phyloP scores from a whole-genome alignment of 2,113 vertebrate species.

The Oncorhynchus gorbuscha region DNA sequence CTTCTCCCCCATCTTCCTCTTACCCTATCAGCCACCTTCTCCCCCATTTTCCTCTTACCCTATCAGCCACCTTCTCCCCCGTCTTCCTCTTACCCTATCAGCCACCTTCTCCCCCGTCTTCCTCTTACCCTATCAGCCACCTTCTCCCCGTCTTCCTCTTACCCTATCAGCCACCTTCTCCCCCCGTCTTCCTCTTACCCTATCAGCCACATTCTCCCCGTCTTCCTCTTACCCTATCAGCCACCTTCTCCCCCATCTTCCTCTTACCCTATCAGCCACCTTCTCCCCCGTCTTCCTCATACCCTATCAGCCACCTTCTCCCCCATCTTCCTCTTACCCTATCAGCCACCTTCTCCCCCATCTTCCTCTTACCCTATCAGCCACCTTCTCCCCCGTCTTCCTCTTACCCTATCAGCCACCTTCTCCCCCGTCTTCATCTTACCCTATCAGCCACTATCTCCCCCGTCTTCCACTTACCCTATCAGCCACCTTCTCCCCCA shows the following conservation, averaged over 20 bases:
- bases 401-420: too few relatives aligned
- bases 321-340: slow-evolving; percentile 57
- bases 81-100: slow-evolving; percentile 66
- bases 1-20: too few relatives aligned
- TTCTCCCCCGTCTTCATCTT: too few relatives aligned
- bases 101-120: slow-evolving; percentile 69
- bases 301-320: too few relatives aligned
- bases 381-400: slow-evolving; percentile 61
- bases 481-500: slow-evolving; percentile 62
- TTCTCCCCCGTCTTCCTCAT: too few relatives aligned
- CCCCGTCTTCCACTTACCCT: slow-evolving; percentile 55
- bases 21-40: too few relatives aligned
- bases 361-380: slow-evolving; percentile 69
- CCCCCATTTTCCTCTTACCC: slow-evolving; percentile 46
- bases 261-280: too few relatives aligned
- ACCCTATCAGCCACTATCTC: too few relatives aligned
- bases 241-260: slow-evolving; percentile 67
- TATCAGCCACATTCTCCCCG: slow-evolving; percentile 67
- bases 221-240: slow-evolving; percentile 68
- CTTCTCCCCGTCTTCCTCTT: too few relatives aligned
- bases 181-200: slow-evolving; percentile 46
- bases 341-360: slow-evolving; percentile 62
- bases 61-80: slow-evolving; percentile 68
- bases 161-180: not conserved
- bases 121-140: too few relatives aligned